Conservation (phyloP, 1,140 invertebrate genomes). For the Micrasema minimum region DNA sequence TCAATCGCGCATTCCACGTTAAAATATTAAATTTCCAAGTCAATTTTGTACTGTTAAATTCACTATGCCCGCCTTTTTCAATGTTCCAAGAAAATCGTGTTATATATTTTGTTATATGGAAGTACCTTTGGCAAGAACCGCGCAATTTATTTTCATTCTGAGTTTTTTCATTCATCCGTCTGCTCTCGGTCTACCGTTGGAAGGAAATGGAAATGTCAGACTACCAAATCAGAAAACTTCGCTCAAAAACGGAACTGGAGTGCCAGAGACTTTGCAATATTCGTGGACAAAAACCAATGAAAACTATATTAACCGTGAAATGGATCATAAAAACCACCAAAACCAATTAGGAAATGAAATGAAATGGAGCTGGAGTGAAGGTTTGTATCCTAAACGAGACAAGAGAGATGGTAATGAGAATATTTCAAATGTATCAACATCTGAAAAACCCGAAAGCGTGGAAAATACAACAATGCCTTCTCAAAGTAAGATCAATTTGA, state of each 20-base stretch:
- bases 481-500: not conserved
- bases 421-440: not conserved
- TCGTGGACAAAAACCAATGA: not conserved
- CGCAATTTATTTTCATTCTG: constrained; percentile 1
- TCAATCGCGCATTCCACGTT: too few relatives aligned
- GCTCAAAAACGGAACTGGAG: constrained; percentile 4
- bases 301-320: not conserved
- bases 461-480: not conserved
- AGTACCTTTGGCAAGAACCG: constrained; percentile 1
- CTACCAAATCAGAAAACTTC: not conserved
- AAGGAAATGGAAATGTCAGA: constrained; percentile 7
- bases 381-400: not conserved
- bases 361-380: not conserved
- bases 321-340: not conserved
- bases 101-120: not conserved
- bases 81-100: too few relatives aligned
- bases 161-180: not conserved
- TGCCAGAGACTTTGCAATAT: not conserved
- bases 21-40: too few relatives aligned
- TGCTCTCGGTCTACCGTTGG: not conserved
- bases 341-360: not conserved
- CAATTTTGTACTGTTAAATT: too few relatives aligned
- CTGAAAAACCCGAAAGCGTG: not conserved
- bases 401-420: not conserved
- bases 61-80: too few relatives aligned